Conservation (phyloP, 2,113 vertebrate species). For the Nothobranchius furzeri region DNA sequence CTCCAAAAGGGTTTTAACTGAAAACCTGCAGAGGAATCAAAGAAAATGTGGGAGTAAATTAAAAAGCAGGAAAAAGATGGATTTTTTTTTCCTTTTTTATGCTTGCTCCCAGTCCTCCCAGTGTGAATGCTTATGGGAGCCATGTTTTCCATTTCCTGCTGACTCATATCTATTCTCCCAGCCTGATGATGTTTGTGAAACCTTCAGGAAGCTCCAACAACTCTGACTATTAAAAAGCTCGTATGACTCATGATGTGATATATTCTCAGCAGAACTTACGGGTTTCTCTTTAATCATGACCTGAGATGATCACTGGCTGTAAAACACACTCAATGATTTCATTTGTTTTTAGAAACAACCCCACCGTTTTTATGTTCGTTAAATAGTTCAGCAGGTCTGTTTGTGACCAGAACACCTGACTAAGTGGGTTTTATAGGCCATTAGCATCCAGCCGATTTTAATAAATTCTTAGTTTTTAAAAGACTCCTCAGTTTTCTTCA, state of each 20-base stretch:
- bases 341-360: constrained; percentile 18
- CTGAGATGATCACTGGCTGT: background rate
- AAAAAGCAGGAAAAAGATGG: background rate
- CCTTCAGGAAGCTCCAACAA: constrained; percentile 44
- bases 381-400: constrained; percentile 50
- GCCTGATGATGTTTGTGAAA: constrained; percentile 34
- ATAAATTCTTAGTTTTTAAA: background rate
- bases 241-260: too few species aligned
- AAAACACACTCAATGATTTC: background rate
- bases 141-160: background rate
- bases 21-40: constrained; percentile 76
- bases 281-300: background rate
- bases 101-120: too few species aligned
- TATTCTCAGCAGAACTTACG: too few species aligned
- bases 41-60: constrained; percentile 5
- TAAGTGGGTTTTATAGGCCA: constrained; percentile 4
- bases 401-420: constrained; percentile 35
- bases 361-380: constrained; percentile 29
- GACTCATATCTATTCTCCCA: background rate
- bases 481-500: too few species aligned
- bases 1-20: constrained; percentile 92
- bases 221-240: constrained; percentile 6
- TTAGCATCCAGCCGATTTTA: background rate
- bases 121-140: too few species aligned
- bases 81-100: too few species aligned